Conservation (phyloP, 2,888 invertebrate genomes). For the Leptopilina drosophilae region DNA sequence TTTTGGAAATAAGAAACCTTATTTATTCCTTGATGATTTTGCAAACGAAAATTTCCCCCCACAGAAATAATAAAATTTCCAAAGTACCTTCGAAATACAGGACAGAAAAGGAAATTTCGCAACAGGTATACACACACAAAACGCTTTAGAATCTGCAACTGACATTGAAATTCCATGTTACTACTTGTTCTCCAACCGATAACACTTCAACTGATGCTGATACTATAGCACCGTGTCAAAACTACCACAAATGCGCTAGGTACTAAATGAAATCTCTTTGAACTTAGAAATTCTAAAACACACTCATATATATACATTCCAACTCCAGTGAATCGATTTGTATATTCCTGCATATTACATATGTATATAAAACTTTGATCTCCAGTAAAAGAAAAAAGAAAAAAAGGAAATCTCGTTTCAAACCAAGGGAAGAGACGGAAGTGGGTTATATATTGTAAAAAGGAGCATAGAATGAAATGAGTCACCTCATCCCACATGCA, state of each 20-base stretch:
- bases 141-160: constrained; percentile 20
- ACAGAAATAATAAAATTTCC: neutral
- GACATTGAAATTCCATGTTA: constrained; percentile 34
- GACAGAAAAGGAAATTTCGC: constrained; percentile 12
- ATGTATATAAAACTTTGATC: constrained; percentile 22
- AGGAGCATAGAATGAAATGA: constrained; percentile 18
- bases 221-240: too few relatives aligned
- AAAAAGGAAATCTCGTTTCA: constrained; percentile 16
- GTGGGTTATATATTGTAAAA: constrained; percentile 18
- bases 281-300: constrained; percentile 1
- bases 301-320: neutral
- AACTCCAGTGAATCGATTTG: constrained; percentile 20
- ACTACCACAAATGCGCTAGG: too few relatives aligned
- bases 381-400: neutral
- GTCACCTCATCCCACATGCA: constrained; percentile 22
- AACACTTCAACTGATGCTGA: neutral
- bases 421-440: neutral
- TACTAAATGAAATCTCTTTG: constrained; percentile 22
- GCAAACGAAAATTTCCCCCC: neutral
- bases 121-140: constrained; percentile 19
- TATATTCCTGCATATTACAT: neutral
- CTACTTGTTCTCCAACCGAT: constrained; percentile 25
- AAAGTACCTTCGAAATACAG: neutral
- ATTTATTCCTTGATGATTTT: neutral
- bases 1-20: too few relatives aligned